Conservation (phyloP, 2,113 vertebrate genomes). For the Megaceryle maxima region DNA sequence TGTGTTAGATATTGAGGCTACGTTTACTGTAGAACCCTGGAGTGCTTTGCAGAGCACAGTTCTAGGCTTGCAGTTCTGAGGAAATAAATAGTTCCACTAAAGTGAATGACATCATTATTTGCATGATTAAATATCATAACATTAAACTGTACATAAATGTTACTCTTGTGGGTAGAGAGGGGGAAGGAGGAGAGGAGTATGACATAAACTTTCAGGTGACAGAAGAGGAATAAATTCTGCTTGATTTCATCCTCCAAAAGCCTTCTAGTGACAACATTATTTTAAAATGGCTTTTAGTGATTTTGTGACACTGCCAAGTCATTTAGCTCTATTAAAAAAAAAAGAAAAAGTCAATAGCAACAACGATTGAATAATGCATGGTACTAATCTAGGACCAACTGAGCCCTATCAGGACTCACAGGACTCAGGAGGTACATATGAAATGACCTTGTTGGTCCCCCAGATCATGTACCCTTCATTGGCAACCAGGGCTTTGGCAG, state of each 20-base stretch:
- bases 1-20: not conserved
- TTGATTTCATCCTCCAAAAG: constrained; percentile 48
- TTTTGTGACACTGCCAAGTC: constrained; percentile 51
- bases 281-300: constrained; percentile 55
- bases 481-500: not conserved
- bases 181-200: constrained; percentile 31
- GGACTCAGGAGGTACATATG: not conserved
- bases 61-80: not conserved
- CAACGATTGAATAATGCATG: not conserved
- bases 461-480: not conserved
- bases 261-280: constrained; percentile 41
- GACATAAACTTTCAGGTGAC: constrained; percentile 59
- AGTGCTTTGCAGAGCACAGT: not conserved
- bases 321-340: constrained; percentile 20
- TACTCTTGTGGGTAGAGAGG: constrained; percentile 51
- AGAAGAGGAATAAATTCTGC: constrained; percentile 26
- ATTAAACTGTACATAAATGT: constrained; percentile 34
- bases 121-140: constrained; percentile 53
- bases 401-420: not conserved
- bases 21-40: not conserved
- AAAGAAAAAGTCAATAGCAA: not conserved
- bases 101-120: constrained; percentile 54
- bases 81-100: constrained; percentile 26
- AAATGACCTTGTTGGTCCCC: not conserved
- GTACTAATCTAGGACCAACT: not conserved